These are phyloP conservation scores for Leptodactylus fallax DNA, from an alignment of 2,797 vertebrate species.

Conservation along the genomic window DNA sequence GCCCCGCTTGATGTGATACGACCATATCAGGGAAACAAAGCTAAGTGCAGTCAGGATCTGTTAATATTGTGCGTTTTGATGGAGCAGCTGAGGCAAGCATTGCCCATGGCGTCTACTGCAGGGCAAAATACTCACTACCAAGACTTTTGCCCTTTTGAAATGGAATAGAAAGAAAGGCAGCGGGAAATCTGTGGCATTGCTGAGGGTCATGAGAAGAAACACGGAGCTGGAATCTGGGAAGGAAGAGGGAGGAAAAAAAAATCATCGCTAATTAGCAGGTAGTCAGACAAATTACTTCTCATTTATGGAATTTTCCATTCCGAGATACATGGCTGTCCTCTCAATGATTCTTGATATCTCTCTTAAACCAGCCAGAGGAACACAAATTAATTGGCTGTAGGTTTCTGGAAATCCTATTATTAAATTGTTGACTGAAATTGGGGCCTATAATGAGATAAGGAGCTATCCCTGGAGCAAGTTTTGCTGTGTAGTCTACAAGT, in stretches of 20 bases:
- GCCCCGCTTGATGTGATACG: constrained; percentile 92
- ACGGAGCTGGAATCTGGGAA: constrained; percentile 55
- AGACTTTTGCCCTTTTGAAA: constrained; percentile 93
- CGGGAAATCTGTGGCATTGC: constrained; percentile 69
- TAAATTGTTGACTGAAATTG: constrained; percentile 2
- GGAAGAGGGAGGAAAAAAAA: constrained; percentile 45
- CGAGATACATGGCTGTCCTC: constrained; percentile 4
- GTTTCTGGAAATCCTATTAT: constrained; percentile 21
- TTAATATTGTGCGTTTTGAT: constrained; percentile 90
- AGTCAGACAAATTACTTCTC: constrained; percentile 49
- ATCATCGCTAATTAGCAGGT: constrained; percentile 68
- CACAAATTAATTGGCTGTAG: constrained; percentile 18
- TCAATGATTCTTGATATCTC: constrained; percentile 6
- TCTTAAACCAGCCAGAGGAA: not conserved
- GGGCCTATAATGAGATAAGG: not conserved
- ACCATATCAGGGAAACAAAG: constrained; percentile 93
- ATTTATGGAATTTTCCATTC: constrained; percentile 22
- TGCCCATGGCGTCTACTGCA: constrained; percentile 86
- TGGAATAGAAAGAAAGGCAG: constrained; percentile 76
- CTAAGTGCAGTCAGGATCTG: constrained; percentile 96
- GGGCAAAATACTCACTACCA: constrained; percentile 83
- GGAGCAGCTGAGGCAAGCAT: constrained; percentile 91
- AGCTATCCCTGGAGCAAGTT: not conserved
- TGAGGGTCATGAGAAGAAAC: constrained; percentile 67
- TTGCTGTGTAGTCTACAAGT: too few species aligned